Base-by-base conservation (phyloP, 1,140 invertebrate genomes). In the Drosophila auraria region DNA sequence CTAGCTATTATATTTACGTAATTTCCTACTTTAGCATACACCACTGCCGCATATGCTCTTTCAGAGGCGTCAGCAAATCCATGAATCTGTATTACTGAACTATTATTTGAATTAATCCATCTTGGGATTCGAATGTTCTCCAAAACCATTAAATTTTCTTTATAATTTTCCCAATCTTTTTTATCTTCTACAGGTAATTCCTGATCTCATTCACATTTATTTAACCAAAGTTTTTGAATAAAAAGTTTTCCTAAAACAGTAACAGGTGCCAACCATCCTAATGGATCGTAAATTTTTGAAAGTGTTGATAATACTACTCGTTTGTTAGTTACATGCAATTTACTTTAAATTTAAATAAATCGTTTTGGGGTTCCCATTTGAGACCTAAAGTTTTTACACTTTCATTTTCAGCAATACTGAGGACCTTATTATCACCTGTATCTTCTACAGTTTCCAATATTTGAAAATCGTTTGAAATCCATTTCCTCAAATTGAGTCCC, bases 131-230 rank as follows among this genome's bases (percentile, higher is more conserved):
- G n/a, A 45, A 45, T 20, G 12, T 20, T 45, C 17, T 45, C 44
- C 17, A 45, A 45, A 20, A 47, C 9, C 15, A 7, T 1, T 20
- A 20, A 20, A 20, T 20, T 20, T 20, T 20, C 20, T 20, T 20
- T 20, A 20, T 20, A 20, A 20, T 20, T 20, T 20, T 20, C 20
- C 20, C 20, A 20, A 20, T 20, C 20, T 20, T 20, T 20, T 20
- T 20, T 53, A 53, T 53, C 23, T 53, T 53, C 25, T 9, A 7
- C 17, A 9, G 23, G 45, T 14, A 59, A 59, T 20, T 59, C 38
- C 23, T 59, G 15, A 59, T 44, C 40, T 40, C 57, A 59, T 27
- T 59, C 23, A 59, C 23, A 17, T 25, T 59, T 59, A 58, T 58
- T 57, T 54, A 54, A 17, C 30, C 53, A 54, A 25, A 54, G 51